A percentile compares a stretch with the other conserved stretches of the same genome.
These are phyloP conservation scores for Brachionus manjavacas DNA, from an alignment of 1,140 invertebrate species.

Conservation along the genomic window DNA sequence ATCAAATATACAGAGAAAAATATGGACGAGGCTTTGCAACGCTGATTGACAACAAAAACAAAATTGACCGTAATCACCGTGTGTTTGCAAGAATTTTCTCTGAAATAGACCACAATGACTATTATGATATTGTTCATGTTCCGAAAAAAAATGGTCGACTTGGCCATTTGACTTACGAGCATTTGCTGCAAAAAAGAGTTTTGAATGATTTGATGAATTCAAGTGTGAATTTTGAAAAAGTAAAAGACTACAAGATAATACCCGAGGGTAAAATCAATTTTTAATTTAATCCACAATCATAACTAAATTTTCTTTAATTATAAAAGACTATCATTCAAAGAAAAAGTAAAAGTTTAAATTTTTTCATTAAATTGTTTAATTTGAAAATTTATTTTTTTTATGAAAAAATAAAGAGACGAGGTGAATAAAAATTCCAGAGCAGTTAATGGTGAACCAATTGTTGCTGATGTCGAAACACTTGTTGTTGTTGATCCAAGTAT, in stretches of 20 bases:
- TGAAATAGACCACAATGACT: background rate
- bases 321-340: background rate
- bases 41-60: background rate
- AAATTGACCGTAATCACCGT: background rate
- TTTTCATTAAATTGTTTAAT: too few species aligned
- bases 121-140: background rate
- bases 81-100: background rate
- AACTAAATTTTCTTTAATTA: background rate
- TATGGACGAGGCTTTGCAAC: background rate
- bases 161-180: background rate
- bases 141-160: background rate
- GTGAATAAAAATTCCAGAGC: background rate
- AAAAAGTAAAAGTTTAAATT: background rate
- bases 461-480: slow-evolving; percentile 8
- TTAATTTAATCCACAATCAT: too few species aligned
- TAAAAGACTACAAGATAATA: background rate
- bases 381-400: too few species aligned
- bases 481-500: background rate
- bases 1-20: background rate
- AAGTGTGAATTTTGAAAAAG: background rate
- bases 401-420: too few species aligned
- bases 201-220: background rate
- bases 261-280: background rate
- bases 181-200: background rate
- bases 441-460: background rate